phyloP scores from a whole-genome alignment of 2,888 invertebrate species.

The Flexamia atlantica region DNA sequence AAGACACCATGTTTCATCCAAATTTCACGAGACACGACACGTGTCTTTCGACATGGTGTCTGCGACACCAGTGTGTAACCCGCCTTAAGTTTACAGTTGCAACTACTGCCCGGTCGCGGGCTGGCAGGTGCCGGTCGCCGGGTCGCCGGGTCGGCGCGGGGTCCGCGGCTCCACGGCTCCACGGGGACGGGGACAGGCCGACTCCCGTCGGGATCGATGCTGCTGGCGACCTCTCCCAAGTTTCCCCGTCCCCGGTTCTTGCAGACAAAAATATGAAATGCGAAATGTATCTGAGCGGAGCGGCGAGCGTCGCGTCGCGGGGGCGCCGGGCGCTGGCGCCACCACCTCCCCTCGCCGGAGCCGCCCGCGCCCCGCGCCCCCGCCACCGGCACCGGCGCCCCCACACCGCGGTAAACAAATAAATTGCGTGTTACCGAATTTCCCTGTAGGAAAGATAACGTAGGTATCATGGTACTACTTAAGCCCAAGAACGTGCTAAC shows the following conservation, averaged over 20 bases:
- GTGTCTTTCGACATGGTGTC: no score
- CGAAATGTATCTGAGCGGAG: slow-evolving; percentile 12
- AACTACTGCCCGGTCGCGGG: no score
- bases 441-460: no score
- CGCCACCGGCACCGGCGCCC: neutral
- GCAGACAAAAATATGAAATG: slow-evolving; percentile 33
- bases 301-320: slow-evolving; percentile 19
- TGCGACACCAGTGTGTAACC: no score
- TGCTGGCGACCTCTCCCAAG: neutral
- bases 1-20: no score
- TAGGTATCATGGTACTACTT: no score
- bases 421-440: neutral
- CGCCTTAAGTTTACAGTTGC: no score
- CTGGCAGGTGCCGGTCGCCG: neutral
- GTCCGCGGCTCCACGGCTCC: neutral
- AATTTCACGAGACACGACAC: no score
- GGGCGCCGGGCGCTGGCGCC: slow-evolving; percentile 21
- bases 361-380: neutral
- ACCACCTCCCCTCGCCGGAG: neutral
- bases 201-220: slow-evolving; percentile 7
- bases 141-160: neutral
- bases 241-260: slow-evolving; percentile 12
- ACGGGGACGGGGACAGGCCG: no score
- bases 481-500: no score
- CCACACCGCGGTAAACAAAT: no score